These are phyloP conservation scores for Drosophila neotestacea DNA, from an alignment of 2,888 invertebrate species.

Conservation along the genomic window DNA sequence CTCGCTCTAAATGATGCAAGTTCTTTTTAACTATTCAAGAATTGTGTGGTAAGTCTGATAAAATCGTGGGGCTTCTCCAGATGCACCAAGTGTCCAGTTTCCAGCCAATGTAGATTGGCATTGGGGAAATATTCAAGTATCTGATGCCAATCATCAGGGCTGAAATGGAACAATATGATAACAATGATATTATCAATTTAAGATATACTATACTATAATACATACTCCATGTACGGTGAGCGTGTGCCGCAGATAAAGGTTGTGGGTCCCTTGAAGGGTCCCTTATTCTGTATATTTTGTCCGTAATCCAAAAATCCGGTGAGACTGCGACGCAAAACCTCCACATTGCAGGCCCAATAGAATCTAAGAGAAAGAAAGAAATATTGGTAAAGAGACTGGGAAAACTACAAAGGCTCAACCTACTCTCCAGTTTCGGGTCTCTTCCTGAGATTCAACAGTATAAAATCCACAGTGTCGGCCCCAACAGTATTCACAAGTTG, in stretches of 20 bases:
- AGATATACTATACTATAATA: not conserved
- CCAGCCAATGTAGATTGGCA: constrained; percentile 86
- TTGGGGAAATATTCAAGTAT: constrained; percentile 89
- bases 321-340: constrained; percentile 89
- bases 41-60: constrained; percentile 84
- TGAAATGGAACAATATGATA: constrained; percentile 58
- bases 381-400: not conserved
- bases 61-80: constrained; percentile 91
- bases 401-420: constrained; percentile 24
- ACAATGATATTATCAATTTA: not conserved
- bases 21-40: constrained; percentile 75
- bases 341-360: constrained; percentile 93
- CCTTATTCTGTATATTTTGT: constrained; percentile 42
- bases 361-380: constrained; percentile 83
- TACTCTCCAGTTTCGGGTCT: constrained; percentile 80
- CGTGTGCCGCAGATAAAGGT: constrained; percentile 93
- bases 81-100: constrained; percentile 97
- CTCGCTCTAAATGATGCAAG: constrained; percentile 38
- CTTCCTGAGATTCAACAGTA: constrained; percentile 94
- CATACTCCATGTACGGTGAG: constrained; percentile 93
- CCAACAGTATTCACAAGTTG: constrained; percentile 86
- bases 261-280: constrained; percentile 88
- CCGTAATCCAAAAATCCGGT: constrained; percentile 70
- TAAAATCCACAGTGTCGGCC: constrained; percentile 89
- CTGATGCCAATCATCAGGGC: constrained; percentile 86